phyloP scores from a whole-genome alignment of 1,140 invertebrate genomes.

The Lepidurus couesii region DNA sequence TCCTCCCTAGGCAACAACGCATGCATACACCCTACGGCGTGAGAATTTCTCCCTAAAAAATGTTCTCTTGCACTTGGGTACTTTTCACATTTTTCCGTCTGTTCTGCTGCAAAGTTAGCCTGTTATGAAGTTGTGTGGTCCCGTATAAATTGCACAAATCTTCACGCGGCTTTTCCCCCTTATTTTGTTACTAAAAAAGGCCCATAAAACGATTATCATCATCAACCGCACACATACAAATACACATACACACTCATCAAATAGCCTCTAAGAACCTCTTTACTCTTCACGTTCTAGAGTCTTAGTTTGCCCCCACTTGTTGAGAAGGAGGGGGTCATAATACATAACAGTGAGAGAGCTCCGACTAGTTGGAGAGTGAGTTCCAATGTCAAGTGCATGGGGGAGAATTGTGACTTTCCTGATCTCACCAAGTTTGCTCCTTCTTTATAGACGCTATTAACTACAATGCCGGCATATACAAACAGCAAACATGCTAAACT shows the following conservation, averaged over 20 bases:
- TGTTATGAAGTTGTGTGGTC: not conserved
- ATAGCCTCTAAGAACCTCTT: too few relatives aligned
- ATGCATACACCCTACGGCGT: slow-evolving; percentile 3
- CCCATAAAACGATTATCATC: not conserved
- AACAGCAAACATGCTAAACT: slow-evolving; percentile 9
- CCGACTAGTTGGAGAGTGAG: too few relatives aligned
- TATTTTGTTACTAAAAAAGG: not conserved
- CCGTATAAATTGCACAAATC: not conserved
- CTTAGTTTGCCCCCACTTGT: not conserved
- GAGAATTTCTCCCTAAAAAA: not conserved
- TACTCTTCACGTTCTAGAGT: not conserved
- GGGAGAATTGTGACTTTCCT: slow-evolving; percentile 11
- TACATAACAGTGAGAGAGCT: not conserved
- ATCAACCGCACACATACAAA: not conserved
- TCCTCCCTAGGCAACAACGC: not conserved
- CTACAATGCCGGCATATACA: slow-evolving; percentile 7
- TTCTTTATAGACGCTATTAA: slow-evolving; percentile 10
- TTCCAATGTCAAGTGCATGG: not conserved
- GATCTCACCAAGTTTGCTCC: not conserved
- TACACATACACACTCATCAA: too few relatives aligned
- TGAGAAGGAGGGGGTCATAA: not conserved
- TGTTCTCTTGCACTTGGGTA: not conserved
- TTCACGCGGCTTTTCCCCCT: not conserved
- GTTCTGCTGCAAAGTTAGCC: not conserved
- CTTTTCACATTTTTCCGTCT: not conserved